Conservation (phyloP, 2,888 invertebrate species). For the Spilarctia lutea region DNA sequence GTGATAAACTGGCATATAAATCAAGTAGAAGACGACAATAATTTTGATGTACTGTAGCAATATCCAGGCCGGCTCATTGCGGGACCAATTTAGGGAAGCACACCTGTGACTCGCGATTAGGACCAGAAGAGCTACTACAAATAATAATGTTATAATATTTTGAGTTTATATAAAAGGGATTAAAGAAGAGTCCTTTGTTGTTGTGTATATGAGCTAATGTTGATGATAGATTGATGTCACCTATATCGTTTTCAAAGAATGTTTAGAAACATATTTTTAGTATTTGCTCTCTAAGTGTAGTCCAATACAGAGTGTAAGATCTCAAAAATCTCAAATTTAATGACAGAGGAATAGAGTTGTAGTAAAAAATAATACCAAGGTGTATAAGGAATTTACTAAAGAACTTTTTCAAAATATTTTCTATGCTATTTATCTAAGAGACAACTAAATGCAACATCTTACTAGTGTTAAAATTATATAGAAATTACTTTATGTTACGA, state of each 20-base stretch:
- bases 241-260: neutral
- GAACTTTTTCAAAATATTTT: too few species aligned
- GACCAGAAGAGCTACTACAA: conserved; percentile 34
- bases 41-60: conserved; percentile 68
- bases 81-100: conserved; percentile 59
- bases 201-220: neutral
- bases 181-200: neutral
- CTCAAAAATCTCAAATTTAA: too few species aligned
- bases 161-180: neutral
- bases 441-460: too few species aligned
- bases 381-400: too few species aligned
- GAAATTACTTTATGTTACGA: too few species aligned
- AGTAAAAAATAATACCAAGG: too few species aligned
- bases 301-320: too few species aligned
- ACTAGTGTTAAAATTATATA: too few species aligned
- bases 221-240: neutral
- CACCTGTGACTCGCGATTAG: conserved; percentile 66
- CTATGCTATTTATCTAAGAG: too few species aligned
- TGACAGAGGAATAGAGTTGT: too few species aligned
- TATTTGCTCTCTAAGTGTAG: neutral
- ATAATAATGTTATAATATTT: conserved; percentile 7
- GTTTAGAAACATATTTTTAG: neutral
- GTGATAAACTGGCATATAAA: conserved; percentile 57
- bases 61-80: conserved; percentile 58
- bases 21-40: conserved; percentile 65